Evolutionary conservation across 2,113 vertebrate species (phyloP), one percentile per base, ranked within the genome.

Genomic region (Chaetops frenatus): DNA sequence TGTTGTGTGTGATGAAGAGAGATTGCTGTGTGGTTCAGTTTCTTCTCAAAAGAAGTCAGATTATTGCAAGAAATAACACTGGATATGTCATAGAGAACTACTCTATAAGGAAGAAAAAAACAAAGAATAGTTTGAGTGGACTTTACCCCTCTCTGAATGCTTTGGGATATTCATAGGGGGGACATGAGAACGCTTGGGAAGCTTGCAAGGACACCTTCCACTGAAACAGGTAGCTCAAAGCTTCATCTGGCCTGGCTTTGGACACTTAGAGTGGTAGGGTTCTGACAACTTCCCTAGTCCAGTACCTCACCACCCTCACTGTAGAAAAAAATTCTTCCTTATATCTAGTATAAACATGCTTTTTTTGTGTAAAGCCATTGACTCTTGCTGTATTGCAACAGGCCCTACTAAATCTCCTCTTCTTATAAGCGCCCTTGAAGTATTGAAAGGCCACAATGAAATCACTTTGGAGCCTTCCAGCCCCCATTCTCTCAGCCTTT

Each of bases 21-120:
- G 17, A 36, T 45, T 64, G 19, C 11, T 62, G 9, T 58, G 22
- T 66, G 27, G 14, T 58, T 86, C n/a, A 17, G 12, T 81, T 91
- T 81, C 6, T 64, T 6, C 36, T 62, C 16, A 33, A 6, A 77
- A 36, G 29, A 58, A 50, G 24, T 36, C 7, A 62, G 20, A 16
- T 83, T 57, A 14, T 54, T 81, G 13, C 42, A 84, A 53, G n/a
- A 77, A 65, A 24, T 17, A 54, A 1, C 42, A 27, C 10, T 62
- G 23, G 13, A 11, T 50, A 40, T 45, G 10, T 29, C 10, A 21
- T 14, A 65, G 24, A 57, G n/a, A 14, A 38, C 51, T 28, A 12
- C 19, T 29, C 1, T 42, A 2, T 36, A n/a, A 10, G 25, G 23
- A 57, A 36, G 16, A 3, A 35, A 69, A 60, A 67, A 0, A 36